Conservation (phyloP, 2,113 vertebrate genomes). For the Naja naja region DNA sequence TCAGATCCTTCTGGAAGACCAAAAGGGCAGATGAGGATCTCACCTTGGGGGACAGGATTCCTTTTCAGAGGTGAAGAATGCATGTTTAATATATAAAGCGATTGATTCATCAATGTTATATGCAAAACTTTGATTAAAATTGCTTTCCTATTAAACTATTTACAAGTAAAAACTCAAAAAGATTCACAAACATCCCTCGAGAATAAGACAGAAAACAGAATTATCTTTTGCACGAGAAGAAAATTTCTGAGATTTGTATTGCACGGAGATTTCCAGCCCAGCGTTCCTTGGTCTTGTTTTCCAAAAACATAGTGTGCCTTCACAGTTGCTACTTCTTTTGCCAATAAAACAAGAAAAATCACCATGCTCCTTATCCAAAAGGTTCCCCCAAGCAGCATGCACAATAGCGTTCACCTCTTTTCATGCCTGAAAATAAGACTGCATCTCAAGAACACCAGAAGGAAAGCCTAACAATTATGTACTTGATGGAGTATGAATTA, state of each 20-base stretch:
- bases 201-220: neutral
- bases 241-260: neutral
- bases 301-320: neutral
- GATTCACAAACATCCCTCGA: neutral
- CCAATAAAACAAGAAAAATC: neutral
- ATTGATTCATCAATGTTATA: neutral
- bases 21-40: neutral
- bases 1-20: neutral
- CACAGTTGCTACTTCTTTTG: neutral
- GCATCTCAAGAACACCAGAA: neutral
- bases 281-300: neutral
- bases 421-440: neutral
- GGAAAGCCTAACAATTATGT: neutral
- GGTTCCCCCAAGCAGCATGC: neutral
- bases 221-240: neutral
- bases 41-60: neutral
- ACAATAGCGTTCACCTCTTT: neutral
- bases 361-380: neutral
- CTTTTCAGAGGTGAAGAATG: neutral
- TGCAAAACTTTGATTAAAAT: neutral
- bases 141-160: neutral
- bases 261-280: neutral
- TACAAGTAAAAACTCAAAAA: neutral
- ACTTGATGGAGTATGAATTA: rapidly evolving
- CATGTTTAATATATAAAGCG: neutral